These are phyloP conservation scores for Scaptomyza polygonia DNA, from an alignment of 2,888 invertebrate genomes.

Conservation along the genomic window DNA sequence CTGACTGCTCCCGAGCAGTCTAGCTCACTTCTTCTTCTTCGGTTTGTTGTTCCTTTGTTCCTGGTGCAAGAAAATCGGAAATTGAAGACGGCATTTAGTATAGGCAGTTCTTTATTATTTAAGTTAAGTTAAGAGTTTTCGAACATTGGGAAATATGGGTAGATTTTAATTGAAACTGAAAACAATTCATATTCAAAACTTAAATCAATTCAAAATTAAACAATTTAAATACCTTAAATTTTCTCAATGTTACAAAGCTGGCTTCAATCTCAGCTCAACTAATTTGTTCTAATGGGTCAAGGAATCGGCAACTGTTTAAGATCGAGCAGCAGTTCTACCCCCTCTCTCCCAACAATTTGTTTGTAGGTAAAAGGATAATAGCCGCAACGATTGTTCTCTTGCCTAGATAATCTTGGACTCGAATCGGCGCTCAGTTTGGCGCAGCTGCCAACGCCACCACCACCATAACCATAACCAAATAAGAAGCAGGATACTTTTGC, in stretches of 20 bases:
- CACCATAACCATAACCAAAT: conserved; percentile 13
- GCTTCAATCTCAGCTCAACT: no score
- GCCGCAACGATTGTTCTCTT: conserved; percentile 35
- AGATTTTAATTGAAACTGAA: no score
- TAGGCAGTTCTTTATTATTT: no score
- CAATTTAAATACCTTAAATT: no score
- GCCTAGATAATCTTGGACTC: conserved; percentile 45
- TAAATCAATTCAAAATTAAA: no score
- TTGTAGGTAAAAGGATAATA: conserved; percentile 69
- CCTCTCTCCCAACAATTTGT: not conserved
- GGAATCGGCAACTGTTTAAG: conserved; percentile 20
- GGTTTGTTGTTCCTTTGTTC: not conserved
- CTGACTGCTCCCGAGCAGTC: conserved; percentile 46
- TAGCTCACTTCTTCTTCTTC: not conserved
- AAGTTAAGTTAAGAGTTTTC: no score
- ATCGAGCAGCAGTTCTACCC: conserved; percentile 20
- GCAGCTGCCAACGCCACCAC: conserved; percentile 50
- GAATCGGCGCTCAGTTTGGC: conserved; percentile 37
- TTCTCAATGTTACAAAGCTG: no score
- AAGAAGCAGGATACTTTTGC: conserved; percentile 33
- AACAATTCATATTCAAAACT: no score
- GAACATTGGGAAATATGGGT: no score
- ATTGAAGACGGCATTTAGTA: not conserved
- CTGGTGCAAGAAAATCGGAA: not conserved
- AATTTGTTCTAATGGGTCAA: not conserved